Base-by-base conservation (phyloP, 2,888 invertebrate genomes). In the Bellardia pandia region DNA sequence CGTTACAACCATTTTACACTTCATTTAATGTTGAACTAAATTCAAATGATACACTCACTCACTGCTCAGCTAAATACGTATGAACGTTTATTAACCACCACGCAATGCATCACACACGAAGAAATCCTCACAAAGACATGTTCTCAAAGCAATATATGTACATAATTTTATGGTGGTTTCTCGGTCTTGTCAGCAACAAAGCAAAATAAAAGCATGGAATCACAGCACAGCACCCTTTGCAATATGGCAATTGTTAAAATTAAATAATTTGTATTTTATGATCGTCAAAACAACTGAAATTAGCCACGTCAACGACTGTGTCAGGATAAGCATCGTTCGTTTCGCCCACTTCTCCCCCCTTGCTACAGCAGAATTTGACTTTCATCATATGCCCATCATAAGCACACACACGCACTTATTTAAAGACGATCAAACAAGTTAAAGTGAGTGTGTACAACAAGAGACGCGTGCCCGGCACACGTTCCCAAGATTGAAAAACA, bases 231-330 rank as follows among this genome's bases (percentile, higher is more conserved):
- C 75, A 72, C 79, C 85, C 89, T 86, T 69, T 60, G n/a, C 88
- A 88, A 85, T 37, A 37, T 77, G 88, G 89, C 91, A 92, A 92
- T 92, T 92, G 91, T 91, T 90, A 86, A 91, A 93, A 93, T 92
- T 92, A 91, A 93, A 93, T 93, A 93, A 93, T 92, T 92, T 92
- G 91, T 91, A 91, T 91, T 91, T 91, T 90, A 91, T 92, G 91
- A 91, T 91, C 85, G 84, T 87, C 87, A 90, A 91, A 90, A 90
- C 89, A 90, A 90, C 89, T 86, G 83, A 93, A 93, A 93, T 93
- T 93, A 93, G 93, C 93, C 89, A 91, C 91, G 93, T 93, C 92
- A 91, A 90, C 90, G 87, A 85, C 87, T 86, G 85, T 74, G 74
- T 66, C 81, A 71, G 68, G 76, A 86, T 82, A 85, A 87, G 64